These are phyloP conservation scores for Lasius platythorax DNA, from an alignment of 2,888 invertebrate genomes.

Conservation along the genomic window DNA sequence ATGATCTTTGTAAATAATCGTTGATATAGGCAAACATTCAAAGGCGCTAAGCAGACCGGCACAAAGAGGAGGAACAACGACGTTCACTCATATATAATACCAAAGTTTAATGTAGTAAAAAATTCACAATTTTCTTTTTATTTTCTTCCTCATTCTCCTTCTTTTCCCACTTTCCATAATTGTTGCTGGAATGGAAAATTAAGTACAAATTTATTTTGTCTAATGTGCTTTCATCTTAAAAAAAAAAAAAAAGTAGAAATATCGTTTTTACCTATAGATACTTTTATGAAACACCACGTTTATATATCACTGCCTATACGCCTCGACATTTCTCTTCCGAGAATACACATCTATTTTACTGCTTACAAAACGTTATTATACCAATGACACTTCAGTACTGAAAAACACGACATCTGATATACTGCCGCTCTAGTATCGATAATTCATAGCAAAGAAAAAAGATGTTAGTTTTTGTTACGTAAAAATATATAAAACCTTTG, in stretches of 20 bases:
- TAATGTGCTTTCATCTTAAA: background rate
- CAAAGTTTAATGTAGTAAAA: constrained; percentile 85
- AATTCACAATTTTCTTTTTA: constrained; percentile 75
- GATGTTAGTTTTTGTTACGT: background rate
- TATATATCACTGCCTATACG: constrained; percentile 80
- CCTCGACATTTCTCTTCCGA: constrained; percentile 60
- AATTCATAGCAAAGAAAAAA: background rate
- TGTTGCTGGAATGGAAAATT: constrained; percentile 40
- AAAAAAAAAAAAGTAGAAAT: constrained; percentile 10
- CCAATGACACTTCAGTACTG: constrained; percentile 38
- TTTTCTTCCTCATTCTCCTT: constrained; percentile 69
- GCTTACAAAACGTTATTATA: constrained; percentile 29
- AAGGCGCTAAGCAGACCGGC: constrained; percentile 61
- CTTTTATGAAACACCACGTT: constrained; percentile 69
- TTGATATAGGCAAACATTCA: constrained; percentile 56
- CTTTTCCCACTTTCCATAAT: constrained; percentile 73
- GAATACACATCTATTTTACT: constrained; percentile 52
- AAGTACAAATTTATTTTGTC: background rate
- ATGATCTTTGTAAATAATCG: constrained; percentile 72
- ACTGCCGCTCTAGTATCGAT: constrained; percentile 16
- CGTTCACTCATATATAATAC: constrained; percentile 83
- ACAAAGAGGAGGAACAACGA: constrained; percentile 69
- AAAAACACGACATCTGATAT: constrained; percentile 27
- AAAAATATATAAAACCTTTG: background rate
- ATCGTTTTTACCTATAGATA: constrained; percentile 62